Conservation (phyloP, 2,888 invertebrate genomes). For the Didymodactylos carnosus region DNA sequence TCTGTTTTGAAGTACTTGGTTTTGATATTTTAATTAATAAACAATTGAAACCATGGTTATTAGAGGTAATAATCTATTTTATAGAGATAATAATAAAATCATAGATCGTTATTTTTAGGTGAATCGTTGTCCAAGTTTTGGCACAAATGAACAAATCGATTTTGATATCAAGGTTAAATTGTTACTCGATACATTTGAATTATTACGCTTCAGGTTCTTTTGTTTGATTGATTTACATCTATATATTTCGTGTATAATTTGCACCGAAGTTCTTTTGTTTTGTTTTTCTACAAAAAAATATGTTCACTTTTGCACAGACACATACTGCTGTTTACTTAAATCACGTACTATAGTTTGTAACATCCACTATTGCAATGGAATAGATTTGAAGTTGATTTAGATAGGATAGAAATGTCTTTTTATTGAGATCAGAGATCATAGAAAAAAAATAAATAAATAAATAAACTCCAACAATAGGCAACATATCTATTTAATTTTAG, state of each 20-base stretch:
- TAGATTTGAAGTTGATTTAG: too few relatives aligned
- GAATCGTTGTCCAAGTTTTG: conserved; percentile 34
- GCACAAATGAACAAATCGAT: conserved; percentile 32
- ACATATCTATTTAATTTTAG: background rate
- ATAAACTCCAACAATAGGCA: too few relatives aligned
- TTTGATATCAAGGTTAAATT: conserved; percentile 30
- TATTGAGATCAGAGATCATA: too few relatives aligned
- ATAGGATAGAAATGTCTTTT: too few relatives aligned
- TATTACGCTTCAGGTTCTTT: conserved; percentile 30
- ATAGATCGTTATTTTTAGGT: background rate
- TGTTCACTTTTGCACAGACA: background rate
- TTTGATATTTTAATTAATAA: conserved; percentile 33
- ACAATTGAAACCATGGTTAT: conserved; percentile 32
- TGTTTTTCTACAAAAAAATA: background rate
- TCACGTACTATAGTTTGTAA: too few relatives aligned
- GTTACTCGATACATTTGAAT: conserved; percentile 27
- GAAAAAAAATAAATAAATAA: too few relatives aligned
- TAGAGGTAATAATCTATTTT: conserved; percentile 23
- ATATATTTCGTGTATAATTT: too few relatives aligned
- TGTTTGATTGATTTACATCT: background rate
- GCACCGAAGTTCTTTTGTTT: background rate
- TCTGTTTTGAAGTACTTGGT: conserved; percentile 34
- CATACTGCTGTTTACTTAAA: too few relatives aligned
- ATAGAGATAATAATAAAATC: background rate
- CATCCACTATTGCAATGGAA: too few relatives aligned